Evolutionary conservation across 2,888 invertebrate species (phyloP), one percentile per base, ranked within the genome.

Genomic region (Asteroscopus sphinx): DNA sequence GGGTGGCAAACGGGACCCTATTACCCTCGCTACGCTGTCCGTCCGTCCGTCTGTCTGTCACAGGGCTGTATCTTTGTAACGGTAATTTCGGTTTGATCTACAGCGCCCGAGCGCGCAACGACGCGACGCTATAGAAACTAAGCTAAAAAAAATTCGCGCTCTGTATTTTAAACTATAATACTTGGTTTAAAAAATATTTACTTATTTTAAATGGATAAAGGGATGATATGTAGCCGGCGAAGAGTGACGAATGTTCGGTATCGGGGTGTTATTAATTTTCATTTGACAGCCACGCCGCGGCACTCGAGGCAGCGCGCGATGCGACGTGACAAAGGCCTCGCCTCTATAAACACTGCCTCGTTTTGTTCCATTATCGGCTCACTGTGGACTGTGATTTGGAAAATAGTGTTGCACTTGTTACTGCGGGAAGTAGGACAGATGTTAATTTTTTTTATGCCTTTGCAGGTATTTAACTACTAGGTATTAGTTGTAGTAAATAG

Each of bases 261-360:
- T 80, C 75, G 70, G 72, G 64, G 70, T 64, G 85, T 87, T 88
- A 89, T 90, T 89, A 89, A 89, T 89, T 90, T 89, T 89, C 88
- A 89, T 89, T 90, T 86, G 83, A 83, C 83, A 86, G 86, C 83
- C 39, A 36, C 54, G 85, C 33, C 57, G 61, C 75, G 73, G 82
- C 79, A 68, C 79, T 68, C 76, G 69, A 68, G 72, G 72, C 69
- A 60, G 66, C 58, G 54, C 54, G 55, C 54, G 51, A 65, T 68
- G 62, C 65, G 79, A 58, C 59, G 61, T 64, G 59, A 77, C 80
- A 77, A 74, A 73, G 67, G 64, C 69, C 40, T 54, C 46, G 49
- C 57, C 44, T 75, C 70, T 63, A 71, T 73, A 75, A 80, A 77
- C 77, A 80, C 70, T 64, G 68, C 57, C 73, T 72, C 58, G 79